Conservation (phyloP, 2,797 vertebrate genomes). For the Muraenolepis orangiensis region DNA sequence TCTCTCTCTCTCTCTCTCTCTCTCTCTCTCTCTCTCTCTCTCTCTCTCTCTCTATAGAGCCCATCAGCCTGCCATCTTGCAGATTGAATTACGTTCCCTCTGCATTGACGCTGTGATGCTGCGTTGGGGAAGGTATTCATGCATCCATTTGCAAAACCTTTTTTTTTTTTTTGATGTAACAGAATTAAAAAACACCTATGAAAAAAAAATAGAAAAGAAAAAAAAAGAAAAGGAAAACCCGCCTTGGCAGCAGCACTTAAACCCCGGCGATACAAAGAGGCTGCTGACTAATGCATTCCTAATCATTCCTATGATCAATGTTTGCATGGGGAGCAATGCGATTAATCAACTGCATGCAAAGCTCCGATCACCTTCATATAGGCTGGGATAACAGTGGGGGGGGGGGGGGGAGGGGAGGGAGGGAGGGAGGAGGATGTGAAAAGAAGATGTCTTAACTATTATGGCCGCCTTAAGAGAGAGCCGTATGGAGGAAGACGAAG, state of each 20-base stretch:
- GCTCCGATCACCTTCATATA: conserved; percentile 67
- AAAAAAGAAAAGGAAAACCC: neutral
- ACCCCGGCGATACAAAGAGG: conserved; percentile 62
- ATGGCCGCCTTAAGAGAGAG: neutral
- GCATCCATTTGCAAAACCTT: conserved; percentile 78
- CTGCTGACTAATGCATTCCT: conserved; percentile 78
- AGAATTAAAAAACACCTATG: conserved; percentile 77
- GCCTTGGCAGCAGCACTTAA: conserved; percentile 70
- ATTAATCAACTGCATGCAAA: conserved; percentile 75
- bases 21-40: no score
- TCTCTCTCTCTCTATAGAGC: conserved; percentile 66
- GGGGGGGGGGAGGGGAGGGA: conserved; percentile 45
- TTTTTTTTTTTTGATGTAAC: conserved; percentile 61
- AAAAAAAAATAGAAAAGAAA: conserved; percentile 58
- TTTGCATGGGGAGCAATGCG: conserved; percentile 69
- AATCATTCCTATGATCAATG: conserved; percentile 78
- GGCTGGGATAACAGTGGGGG: conserved; percentile 9
- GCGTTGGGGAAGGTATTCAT: conserved; percentile 66
- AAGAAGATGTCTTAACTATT: neutral
- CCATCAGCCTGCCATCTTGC: conserved; percentile 68
- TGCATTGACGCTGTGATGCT: conserved; percentile 73
- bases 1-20: no score
- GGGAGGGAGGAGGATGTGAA: conserved; percentile 44
- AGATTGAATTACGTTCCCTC: conserved; percentile 76
- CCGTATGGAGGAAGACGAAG: neutral